A percentile compares a stretch with the other conserved stretches of the same genome.
phyloP scores from a whole-genome alignment of 2,113 vertebrate genomes.

The Tichodroma muraria region DNA sequence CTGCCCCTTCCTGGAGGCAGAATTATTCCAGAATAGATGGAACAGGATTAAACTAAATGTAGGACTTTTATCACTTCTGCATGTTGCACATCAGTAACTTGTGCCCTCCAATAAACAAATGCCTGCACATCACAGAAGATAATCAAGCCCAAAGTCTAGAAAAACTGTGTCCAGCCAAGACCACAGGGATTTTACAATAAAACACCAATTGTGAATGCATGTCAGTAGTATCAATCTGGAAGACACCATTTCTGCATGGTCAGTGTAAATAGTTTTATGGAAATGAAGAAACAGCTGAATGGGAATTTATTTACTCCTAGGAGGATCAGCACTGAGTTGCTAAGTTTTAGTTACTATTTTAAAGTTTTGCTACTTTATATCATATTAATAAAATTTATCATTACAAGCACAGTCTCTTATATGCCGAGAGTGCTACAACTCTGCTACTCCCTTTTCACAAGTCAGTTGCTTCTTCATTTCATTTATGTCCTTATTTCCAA shows the following conservation, averaged over 20 bases:
- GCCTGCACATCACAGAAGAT: neutral
- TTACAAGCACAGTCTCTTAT: neutral
- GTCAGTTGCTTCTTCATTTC: neutral
- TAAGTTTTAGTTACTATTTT: neutral
- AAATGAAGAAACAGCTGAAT: neutral
- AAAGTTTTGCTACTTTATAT: neutral
- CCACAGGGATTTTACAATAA: neutral
- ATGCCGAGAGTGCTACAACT: neutral
- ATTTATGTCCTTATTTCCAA: neutral
- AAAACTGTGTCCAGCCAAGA: neutral
- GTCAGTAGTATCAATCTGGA: neutral
- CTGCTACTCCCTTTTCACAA: neutral
- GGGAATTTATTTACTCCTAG: neutral
- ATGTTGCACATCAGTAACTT: neutral
- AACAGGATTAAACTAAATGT: neutral
- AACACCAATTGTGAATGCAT: neutral
- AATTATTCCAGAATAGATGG: neutral
- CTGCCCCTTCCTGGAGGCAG: neutral
- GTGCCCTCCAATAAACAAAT: neutral
- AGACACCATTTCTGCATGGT: neutral
- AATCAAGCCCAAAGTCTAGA: neutral
- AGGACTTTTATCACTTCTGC: neutral
- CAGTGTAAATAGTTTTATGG: neutral
- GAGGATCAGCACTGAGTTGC: neutral
- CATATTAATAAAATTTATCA: neutral